These are phyloP conservation scores for Sympetrum striolatum DNA, from an alignment of 2,888 invertebrate genomes.

Conservation along the genomic window DNA sequence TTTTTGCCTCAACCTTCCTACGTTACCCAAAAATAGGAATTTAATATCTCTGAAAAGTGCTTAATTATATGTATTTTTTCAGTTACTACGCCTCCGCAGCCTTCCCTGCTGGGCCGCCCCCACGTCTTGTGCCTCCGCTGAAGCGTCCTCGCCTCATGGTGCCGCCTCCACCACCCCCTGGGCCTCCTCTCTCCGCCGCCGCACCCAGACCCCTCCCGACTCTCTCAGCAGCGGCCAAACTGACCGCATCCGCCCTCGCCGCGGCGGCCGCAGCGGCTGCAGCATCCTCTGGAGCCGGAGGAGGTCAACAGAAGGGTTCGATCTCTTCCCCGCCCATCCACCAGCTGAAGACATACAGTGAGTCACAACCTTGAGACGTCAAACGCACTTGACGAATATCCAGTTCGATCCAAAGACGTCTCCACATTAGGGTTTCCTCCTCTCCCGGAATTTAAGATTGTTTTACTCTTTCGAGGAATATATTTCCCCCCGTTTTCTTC, in stretches of 20 bases:
- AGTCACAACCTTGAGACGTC: slow-evolving; percentile 53
- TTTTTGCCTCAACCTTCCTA: too few relatives aligned
- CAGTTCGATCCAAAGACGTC: too few relatives aligned
- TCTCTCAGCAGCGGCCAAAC: slow-evolving; percentile 54
- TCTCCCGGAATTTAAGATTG: too few relatives aligned
- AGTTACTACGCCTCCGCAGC: slow-evolving; percentile 71
- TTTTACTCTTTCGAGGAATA: too few relatives aligned
- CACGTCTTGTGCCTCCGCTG: slow-evolving; percentile 64
- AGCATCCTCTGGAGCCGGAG: background rate
- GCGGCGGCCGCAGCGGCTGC: slow-evolving; percentile 12
- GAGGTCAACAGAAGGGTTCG: slow-evolving; percentile 54
- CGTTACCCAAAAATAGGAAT: too few relatives aligned
- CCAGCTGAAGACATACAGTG: slow-evolving; percentile 72
- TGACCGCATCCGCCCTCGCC: slow-evolving; percentile 27
- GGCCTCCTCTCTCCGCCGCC: background rate
- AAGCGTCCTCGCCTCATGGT: slow-evolving; percentile 45
- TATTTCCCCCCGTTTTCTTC: too few relatives aligned
- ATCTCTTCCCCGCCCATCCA: slow-evolving; percentile 60
- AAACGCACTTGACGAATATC: background rate
- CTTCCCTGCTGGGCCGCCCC: slow-evolving; percentile 61
- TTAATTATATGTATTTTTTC: slow-evolving; percentile 53
- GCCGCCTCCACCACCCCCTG: slow-evolving; percentile 20
- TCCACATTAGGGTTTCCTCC: too few relatives aligned
- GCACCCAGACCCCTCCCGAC: slow-evolving; percentile 48
- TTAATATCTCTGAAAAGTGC: too few relatives aligned